Evolutionary conservation across 2,888 invertebrate species (phyloP).

Genomic region (Lamproptera curius): DNA sequence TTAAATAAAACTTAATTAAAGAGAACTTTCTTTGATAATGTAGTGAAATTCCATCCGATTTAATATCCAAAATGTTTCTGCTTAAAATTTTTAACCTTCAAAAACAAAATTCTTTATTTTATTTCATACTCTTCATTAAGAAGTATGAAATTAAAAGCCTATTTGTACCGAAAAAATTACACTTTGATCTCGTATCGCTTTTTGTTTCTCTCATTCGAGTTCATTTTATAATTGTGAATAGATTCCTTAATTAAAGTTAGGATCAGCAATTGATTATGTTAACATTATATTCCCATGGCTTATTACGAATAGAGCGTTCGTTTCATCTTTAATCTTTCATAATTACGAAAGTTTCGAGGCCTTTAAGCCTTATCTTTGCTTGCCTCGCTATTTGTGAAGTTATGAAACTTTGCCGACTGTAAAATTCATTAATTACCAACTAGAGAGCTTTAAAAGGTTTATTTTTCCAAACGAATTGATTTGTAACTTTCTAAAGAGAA

Average conservation of each 20-base stretch:
- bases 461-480: slow-evolving; percentile 17
- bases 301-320: slow-evolving; percentile 8
- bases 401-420: slow-evolving; percentile 18
- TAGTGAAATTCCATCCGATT: too few relatives aligned
- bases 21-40: too few relatives aligned
- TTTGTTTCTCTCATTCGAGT: too few relatives aligned
- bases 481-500: slow-evolving; percentile 12
- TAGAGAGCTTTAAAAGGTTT: slow-evolving; percentile 19
- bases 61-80: too few relatives aligned
- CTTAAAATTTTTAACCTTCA: too few relatives aligned
- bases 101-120: too few relatives aligned
- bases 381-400: slow-evolving; percentile 22
- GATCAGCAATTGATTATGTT: slow-evolving; percentile 8
- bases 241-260: slow-evolving; percentile 3
- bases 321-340: slow-evolving; percentile 23
- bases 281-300: slow-evolving; percentile 5
- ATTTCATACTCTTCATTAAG: too few relatives aligned
- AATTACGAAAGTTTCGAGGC: slow-evolving; percentile 21
- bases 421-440: slow-evolving; percentile 20
- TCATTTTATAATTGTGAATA: too few relatives aligned
- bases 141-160: too few relatives aligned
- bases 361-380: slow-evolving; percentile 21
- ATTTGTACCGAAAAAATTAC: too few relatives aligned
- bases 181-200: too few relatives aligned
- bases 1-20: too few relatives aligned